Percentiles rank a stretch among this genome's conserved stretches.
phyloP scores from a whole-genome alignment of 1,140 invertebrate genomes.

The Megathymus violae region DNA sequence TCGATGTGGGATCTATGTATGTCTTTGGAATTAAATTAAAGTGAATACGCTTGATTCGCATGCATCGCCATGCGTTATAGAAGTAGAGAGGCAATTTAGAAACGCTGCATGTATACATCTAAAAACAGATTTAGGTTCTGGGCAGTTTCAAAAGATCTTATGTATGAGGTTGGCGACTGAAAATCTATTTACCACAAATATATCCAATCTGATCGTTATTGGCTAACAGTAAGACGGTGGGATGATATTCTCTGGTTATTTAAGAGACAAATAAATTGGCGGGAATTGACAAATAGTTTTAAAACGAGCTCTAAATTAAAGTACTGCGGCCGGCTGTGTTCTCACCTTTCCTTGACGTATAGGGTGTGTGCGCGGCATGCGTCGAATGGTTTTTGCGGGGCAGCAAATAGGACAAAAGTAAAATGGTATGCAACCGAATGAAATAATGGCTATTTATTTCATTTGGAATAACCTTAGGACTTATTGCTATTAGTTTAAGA shows the following conservation, averaged over 20 bases:
- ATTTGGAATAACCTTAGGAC: background rate
- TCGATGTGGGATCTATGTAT: no score
- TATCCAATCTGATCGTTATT: background rate
- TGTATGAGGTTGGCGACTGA: no score
- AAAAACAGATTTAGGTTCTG: no score
- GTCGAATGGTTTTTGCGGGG: background rate
- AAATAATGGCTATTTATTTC: constrained; percentile 6
- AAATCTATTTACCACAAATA: no score
- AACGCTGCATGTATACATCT: no score
- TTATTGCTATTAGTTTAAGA: background rate
- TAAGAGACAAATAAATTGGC: constrained; percentile 32
- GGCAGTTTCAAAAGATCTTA: no score
- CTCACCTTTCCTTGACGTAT: constrained; percentile 32
- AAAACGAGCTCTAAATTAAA: constrained; percentile 33
- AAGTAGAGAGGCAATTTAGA: no score
- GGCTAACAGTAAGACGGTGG: background rate
- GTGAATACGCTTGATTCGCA: no score
- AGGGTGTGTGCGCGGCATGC: constrained; percentile 17
- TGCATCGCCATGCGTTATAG: no score
- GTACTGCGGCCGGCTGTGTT: constrained; percentile 20
- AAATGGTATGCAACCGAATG: constrained; percentile 7
- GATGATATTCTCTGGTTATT: constrained; percentile 9
- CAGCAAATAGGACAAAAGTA: constrained; percentile 22
- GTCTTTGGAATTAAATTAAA: no score
- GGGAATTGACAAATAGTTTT: constrained; percentile 35